Base-by-base conservation (phyloP, 2,113 vertebrate genomes). In the Oenanthe oenanthe region DNA sequence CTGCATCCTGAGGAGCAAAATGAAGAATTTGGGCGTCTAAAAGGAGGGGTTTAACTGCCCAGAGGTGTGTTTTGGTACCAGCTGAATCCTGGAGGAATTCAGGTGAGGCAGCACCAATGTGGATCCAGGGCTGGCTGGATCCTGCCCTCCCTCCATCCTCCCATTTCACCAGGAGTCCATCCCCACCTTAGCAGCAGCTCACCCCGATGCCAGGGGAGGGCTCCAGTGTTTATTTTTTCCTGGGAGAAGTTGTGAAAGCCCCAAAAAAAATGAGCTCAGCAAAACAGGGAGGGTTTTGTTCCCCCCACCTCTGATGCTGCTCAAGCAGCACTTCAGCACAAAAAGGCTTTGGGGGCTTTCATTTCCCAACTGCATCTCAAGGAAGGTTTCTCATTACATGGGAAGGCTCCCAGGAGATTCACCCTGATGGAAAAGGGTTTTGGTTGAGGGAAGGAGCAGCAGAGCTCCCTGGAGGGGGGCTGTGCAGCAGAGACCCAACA, bases 181-280 rank as follows among this genome's bases (percentile, higher is more conserved):
- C 89, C 76, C 0, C 0, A 9, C 58, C 5, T 1, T 3, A 38
- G 1, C 79, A 63, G 58, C 3, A 3, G 19, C 87, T 56, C 50
- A 40, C 29, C 90, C 54, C 15, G 1, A 6, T 8, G 19, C 61
- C 66, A 58, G 21, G 50, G 38, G 36, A 85, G 24, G 31, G 28
- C n/a, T 45, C 73, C 82, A 53, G 60, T 7, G 0, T 26, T 74
- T 13, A 5, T 58, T 14, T 72, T 12, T 57, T 68, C 21, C 32
- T 4, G 3, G n/a, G 42, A 56, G 22, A 53, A 51, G 66, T 2
- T 21, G 65, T 31, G 67, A 54, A 66, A 65, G 18, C 26, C 40
- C 40, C 12, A 22, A 60, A 48, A 31, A 48, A 57, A 40, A 5
- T 0, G 2, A 13, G 17, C 9, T 89, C 36, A 79, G 62, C 20